Base-by-base conservation (phyloP, 2,797 vertebrate species). In the Sebastes kiyomatsui region DNA sequence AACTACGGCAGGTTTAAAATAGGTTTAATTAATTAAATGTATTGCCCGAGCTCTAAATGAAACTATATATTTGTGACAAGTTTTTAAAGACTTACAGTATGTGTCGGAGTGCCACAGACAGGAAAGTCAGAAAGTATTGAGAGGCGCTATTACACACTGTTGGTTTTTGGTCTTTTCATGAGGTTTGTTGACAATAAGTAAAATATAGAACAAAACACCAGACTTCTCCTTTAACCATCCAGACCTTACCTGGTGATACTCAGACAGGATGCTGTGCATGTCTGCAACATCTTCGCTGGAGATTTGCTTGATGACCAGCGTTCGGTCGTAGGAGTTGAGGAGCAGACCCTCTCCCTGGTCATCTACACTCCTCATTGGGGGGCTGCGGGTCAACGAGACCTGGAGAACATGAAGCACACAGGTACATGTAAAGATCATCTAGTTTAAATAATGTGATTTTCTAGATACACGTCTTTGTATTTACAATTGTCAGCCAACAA, bases 211-310 rank as follows among this genome's bases (percentile, higher is more conserved):
- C 7, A 46, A 52, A 20, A 52, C 2, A 1, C 1, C 38, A 55
- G 28, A 23, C 22, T 22, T 46, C 3, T 22, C 9, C 9, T 20
- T 64, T 5, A n/a, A 49, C 7, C 25, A 33, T 4, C 13, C n/a
- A 10, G 69, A 4, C 1, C 85, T 69, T 84, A 98, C 98, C 97
- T 99, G 97, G 92, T 99, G 98, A 92, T 99, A 99, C 91, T 98
- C 97, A 0, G 97, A 97, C 49, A 99, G 94, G 88, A 98, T 97
- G 91, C 91, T 96, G 87, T 99, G 98, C 92, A 99, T 97, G 16
- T 99, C 97, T 1, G 97, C 98, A 35, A 99, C 96, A 8, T 98
- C 98, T 81, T 99, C 98, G 2, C 97, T 98, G 81, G 97, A 97
- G 66, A 99, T 98, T 84, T 98, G 97, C 92, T 99, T 99, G 87